Conservation (phyloP, 1,140 invertebrate species). For the Drosophila lini region DNA sequence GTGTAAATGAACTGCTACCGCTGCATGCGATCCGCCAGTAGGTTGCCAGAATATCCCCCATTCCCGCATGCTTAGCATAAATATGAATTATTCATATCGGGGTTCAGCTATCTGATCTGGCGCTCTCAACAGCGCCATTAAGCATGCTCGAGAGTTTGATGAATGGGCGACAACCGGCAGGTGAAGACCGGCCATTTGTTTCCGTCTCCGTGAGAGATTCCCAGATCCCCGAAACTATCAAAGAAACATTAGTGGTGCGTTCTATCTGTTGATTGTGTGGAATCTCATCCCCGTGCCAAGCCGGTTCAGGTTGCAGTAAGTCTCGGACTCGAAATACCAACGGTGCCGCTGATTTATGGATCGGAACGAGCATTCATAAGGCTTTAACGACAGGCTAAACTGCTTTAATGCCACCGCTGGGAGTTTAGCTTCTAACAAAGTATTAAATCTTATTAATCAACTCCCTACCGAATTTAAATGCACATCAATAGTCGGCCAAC, state of each 20-base stretch:
- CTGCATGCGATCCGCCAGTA: neutral
- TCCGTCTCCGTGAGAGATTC: constrained; percentile 3
- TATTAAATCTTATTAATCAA: constrained; percentile 53
- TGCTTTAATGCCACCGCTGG: constrained; percentile 46
- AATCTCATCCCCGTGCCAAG: constrained; percentile 39
- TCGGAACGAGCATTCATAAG: constrained; percentile 50
- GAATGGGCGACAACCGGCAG: constrained; percentile 17
- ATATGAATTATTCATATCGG: constrained; percentile 37
- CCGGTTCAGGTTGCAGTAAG: constrained; percentile 38
- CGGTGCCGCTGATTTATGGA: constrained; percentile 31
- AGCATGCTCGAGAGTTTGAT: neutral
- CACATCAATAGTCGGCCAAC: constrained; percentile 13
- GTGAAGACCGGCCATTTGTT: constrained; percentile 16
- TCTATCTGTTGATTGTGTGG: neutral
- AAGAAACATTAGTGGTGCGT: constrained; percentile 19
- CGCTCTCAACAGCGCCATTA: constrained; percentile 32
- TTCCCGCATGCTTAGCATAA: constrained; percentile 10
- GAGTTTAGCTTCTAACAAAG: constrained; percentile 29
- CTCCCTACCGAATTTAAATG: constrained; percentile 20
- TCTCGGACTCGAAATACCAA: constrained; percentile 13
- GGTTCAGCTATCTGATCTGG: constrained; percentile 23
- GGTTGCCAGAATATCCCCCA: constrained; percentile 14
- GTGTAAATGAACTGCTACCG: constrained; percentile 11
- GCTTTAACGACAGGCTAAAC: constrained; percentile 36
- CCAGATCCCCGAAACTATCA: constrained; percentile 32